These are phyloP conservation scores for Andrena fulva DNA, from an alignment of 2,888 invertebrate genomes.

Conservation along the genomic window DNA sequence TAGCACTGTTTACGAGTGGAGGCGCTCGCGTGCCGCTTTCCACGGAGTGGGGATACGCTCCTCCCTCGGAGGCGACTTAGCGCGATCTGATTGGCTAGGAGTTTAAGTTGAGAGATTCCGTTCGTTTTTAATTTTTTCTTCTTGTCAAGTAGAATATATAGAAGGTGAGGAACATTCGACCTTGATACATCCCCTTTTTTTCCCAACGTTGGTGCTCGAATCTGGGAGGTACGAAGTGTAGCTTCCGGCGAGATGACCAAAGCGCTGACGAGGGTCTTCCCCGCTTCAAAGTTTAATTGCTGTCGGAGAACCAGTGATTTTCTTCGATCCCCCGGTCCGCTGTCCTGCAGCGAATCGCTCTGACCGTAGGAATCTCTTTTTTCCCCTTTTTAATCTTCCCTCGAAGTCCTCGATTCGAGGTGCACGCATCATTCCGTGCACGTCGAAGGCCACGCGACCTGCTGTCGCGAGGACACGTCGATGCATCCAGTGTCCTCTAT, in stretches of 20 bases:
- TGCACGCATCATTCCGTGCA: conserved; percentile 75
- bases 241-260: conserved; percentile 64
- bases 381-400: conserved; percentile 54
- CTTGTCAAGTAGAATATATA: no score
- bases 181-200: background rate
- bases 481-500: conserved; percentile 37
- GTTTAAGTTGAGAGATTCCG: no score
- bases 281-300: conserved; percentile 66
- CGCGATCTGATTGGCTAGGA: no score
- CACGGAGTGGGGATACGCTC: no score
- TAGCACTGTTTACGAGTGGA: no score
- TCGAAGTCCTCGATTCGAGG: conserved; percentile 55
- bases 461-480: conserved; percentile 73
- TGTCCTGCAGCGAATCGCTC: conserved; percentile 48
- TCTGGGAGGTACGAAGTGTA: conserved; percentile 26
- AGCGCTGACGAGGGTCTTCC: conserved; percentile 60
- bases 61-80: no score
- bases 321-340: conserved; percentile 54
- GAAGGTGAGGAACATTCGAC: no score
- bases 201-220: background rate
- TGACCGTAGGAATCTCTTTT: conserved; percentile 62
- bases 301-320: conserved; percentile 66
- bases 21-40: no score
- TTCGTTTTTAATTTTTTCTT: no score
- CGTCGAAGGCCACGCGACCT: conserved; percentile 80